Conservation (phyloP, 2,113 vertebrate species). For the Meles meles region DNA sequence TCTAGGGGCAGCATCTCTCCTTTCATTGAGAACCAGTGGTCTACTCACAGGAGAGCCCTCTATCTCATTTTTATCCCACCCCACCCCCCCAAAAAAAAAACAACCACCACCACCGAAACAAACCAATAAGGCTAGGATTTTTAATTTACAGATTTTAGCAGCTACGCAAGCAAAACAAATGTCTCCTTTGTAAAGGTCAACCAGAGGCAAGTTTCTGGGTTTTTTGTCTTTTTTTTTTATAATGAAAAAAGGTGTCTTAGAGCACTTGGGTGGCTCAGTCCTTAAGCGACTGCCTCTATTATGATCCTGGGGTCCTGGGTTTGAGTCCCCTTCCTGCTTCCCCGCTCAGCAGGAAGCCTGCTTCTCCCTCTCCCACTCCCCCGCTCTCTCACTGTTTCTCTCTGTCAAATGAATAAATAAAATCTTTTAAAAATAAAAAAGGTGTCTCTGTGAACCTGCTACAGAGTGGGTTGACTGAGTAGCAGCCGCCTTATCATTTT, state of each 20-base stretch:
- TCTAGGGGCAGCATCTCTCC: neutral
- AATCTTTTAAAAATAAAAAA: neutral
- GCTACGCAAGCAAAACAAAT: neutral
- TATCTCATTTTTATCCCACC: neutral
- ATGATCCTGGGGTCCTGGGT: no score
- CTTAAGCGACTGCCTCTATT: no score
- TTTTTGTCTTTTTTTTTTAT: neutral
- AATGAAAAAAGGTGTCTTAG: neutral
- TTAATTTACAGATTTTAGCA: neutral
- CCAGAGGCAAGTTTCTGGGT: neutral
- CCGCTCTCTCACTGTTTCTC: no score
- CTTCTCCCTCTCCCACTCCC: no score
- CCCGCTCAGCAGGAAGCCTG: no score
- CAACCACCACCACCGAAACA: no score
- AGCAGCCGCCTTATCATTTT: neutral
- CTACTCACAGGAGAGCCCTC: neutral
- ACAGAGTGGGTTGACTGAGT: neutral
- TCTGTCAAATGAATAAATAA: no score
- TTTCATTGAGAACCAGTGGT: neutral
- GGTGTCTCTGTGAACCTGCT: neutral
- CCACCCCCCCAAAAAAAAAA: neutral
- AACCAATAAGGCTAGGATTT: neutral
- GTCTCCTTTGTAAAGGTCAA: neutral
- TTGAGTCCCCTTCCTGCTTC: no score
- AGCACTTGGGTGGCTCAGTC: no score